Conservation (phyloP, 1,140 invertebrate species). For the Pseudomyrmex gracilis region DNA sequence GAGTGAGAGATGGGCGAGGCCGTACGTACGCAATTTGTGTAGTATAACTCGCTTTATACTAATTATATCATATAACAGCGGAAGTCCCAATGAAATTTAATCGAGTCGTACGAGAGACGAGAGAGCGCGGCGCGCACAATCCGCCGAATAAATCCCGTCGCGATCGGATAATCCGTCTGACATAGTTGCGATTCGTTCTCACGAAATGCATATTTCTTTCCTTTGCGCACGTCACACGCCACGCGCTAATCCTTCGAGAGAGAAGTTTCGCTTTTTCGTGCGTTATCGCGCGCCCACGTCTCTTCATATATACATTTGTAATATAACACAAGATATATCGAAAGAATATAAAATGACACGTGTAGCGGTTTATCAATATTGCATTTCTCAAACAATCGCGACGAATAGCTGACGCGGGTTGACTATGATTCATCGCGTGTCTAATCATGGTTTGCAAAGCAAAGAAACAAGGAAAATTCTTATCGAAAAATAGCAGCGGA, state of each 20-base stretch:
- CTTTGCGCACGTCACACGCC: not conserved
- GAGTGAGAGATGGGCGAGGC: conserved; percentile 38
- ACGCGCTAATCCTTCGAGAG: conserved; percentile 32
- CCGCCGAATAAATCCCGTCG: conserved; percentile 11
- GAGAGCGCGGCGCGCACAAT: not conserved
- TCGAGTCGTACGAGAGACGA: conserved; percentile 3
- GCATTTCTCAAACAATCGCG: conserved; percentile 22
- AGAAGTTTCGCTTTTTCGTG: conserved; percentile 16
- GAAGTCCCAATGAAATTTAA: conserved; percentile 43
- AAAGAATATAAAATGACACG: conserved; percentile 4
- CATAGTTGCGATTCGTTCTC: conserved; percentile 14
- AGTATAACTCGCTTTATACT: conserved; percentile 27
- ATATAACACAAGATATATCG: conserved; percentile 12
- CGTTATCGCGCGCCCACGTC: conserved; percentile 37
- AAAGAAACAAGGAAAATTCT: not conserved
- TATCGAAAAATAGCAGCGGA: too few species aligned
- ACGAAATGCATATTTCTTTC: conserved; percentile 3
- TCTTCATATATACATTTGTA: conserved; percentile 41
- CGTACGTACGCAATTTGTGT: conserved; percentile 31
- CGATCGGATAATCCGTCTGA: conserved; percentile 29
- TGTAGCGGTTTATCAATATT: not conserved
- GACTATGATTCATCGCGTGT: not conserved
- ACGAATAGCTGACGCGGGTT: not conserved
- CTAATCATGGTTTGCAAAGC: not conserved
- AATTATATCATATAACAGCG: conserved; percentile 23